Base-by-base conservation (phyloP, 2,797 vertebrate species). In the Rhinogobio ventralis region DNA sequence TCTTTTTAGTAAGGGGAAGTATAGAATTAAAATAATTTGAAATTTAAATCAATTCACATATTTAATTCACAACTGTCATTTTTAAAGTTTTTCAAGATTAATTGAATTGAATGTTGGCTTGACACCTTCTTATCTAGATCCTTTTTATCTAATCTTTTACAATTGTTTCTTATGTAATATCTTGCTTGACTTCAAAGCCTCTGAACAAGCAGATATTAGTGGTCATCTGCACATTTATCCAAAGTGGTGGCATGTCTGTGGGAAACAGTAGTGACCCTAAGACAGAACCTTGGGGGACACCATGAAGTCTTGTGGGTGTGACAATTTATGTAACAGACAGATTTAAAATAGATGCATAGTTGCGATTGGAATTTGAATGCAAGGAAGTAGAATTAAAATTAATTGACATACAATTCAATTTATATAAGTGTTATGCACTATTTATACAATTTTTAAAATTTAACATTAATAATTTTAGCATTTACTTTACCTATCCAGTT, bases 201-300 rank as follows among this genome's bases (percentile, higher is more conserved):
- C 71, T 51, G 28, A 20, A 33, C 46, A 53, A 23, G 11, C 49
- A 53, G 1, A 67, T 36, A 36, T 67, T 36, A 36, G 64, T 36
- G 64, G 10, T 53, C 28, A 74, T 20, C 72, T 71, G 23, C 6
- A 71, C 20, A 33, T 53, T 14, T 10, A 53, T 33, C 17, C 28
- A 33, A 33, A 53, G 28, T 33, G 19, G 17, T 53, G 30, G 17
- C 71, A 33, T 33, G 30, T 53, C 17, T 53, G 72, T 33, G 30
- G 28, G 46, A 33, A 33, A 53, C 46, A 30, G 28, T 30, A 30
- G 17, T 74, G 5, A 20, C 17, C 17, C 15, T 30, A 30, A 73
- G 71, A 74, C 72, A 74, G 19, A 53, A 13, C 72, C 72, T 23
- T 75, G 30, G 55, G 51, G 19, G 30, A 53, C 72, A 33, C 28